Evolutionary conservation across 2,113 vertebrate genomes (phyloP).

Genomic region (Lutjanus erythropterus): DNA sequence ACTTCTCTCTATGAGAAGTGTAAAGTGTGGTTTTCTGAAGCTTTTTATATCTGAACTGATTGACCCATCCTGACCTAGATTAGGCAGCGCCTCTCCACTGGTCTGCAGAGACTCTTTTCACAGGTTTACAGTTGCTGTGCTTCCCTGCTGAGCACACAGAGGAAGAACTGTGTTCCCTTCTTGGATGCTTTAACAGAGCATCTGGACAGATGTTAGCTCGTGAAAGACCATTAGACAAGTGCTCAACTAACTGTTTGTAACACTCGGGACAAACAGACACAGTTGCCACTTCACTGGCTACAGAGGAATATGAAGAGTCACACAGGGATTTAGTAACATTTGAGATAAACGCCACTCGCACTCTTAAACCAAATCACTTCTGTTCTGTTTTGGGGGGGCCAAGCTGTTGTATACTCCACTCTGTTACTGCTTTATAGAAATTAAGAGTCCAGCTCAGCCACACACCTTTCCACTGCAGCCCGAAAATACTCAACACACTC

Average conservation of each 20-base stretch:
- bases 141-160: constrained; percentile 15
- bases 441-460: constrained; percentile 64
- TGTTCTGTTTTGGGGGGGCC: constrained; percentile 35
- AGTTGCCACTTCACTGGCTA: constrained; percentile 49
- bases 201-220: constrained; percentile 53
- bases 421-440: constrained; percentile 56
- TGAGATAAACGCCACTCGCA: constrained; percentile 43
- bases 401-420: constrained; percentile 45
- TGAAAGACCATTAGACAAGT: constrained; percentile 42
- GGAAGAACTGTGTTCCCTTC: constrained; percentile 48
- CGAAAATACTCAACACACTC: constrained; percentile 35
- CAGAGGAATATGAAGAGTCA: constrained; percentile 65
- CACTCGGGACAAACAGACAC: constrained; percentile 50
- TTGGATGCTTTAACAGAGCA: constrained; percentile 34
- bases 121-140: constrained; percentile 21
- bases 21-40: constrained; percentile 62
- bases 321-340: constrained; percentile 65
- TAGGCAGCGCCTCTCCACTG: constrained; percentile 32
- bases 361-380: constrained; percentile 37
- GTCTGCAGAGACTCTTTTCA: constrained; percentile 26
- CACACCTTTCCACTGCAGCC: constrained; percentile 57
- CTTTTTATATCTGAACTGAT: constrained; percentile 43
- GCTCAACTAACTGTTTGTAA: constrained; percentile 46
- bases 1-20: constrained; percentile 58
- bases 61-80: constrained; percentile 23